These are phyloP conservation scores for Clinocottus analis DNA, from an alignment of 2,113 vertebrate species.

Conservation along the genomic window DNA sequence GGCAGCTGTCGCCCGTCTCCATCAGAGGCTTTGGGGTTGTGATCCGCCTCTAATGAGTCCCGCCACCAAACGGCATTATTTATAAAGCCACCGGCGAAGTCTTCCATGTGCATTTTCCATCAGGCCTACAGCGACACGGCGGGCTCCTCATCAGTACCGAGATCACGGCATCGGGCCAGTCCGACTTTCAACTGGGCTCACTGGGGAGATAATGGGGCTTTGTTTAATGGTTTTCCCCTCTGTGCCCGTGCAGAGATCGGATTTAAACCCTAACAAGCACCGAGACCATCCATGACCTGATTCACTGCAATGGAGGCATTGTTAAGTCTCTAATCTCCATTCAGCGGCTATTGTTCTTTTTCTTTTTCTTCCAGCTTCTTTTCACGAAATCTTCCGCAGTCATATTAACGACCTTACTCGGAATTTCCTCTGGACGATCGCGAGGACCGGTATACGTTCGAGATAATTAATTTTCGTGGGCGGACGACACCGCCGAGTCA, in stretches of 20 bases:
- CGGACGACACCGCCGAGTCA: too few species aligned
- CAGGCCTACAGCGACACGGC: conserved; percentile 7
- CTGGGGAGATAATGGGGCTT: conserved; percentile 21
- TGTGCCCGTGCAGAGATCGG: neutral
- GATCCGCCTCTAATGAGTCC: conserved; percentile 49
- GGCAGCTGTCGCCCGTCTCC: conserved; percentile 64
- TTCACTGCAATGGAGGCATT: neutral
- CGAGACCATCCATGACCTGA: conserved; percentile 19
- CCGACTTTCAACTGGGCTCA: conserved; percentile 1
- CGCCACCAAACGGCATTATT: conserved; percentile 52
- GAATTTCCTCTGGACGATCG: neutral
- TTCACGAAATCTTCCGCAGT: neutral
- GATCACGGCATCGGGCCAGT: neutral
- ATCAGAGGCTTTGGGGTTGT: conserved; percentile 37
- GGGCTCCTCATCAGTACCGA: conserved; percentile 18
- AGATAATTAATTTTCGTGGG: conserved; percentile 50
- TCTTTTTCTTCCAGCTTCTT: neutral
- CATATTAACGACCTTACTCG: neutral
- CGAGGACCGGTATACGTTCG: neutral
- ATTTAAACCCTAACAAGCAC: conserved; percentile 12
- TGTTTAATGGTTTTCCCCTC: conserved; percentile 43
- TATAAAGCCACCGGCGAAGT: conserved; percentile 50
- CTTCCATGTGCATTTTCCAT: conserved; percentile 55
- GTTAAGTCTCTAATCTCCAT: neutral
- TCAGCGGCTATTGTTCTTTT: neutral